A percentile compares a stretch with the other conserved stretches of the same genome.
These are phyloP conservation scores for Sphaerophoria rueppellii DNA, from an alignment of 2,888 invertebrate genomes.

Conservation along the genomic window DNA sequence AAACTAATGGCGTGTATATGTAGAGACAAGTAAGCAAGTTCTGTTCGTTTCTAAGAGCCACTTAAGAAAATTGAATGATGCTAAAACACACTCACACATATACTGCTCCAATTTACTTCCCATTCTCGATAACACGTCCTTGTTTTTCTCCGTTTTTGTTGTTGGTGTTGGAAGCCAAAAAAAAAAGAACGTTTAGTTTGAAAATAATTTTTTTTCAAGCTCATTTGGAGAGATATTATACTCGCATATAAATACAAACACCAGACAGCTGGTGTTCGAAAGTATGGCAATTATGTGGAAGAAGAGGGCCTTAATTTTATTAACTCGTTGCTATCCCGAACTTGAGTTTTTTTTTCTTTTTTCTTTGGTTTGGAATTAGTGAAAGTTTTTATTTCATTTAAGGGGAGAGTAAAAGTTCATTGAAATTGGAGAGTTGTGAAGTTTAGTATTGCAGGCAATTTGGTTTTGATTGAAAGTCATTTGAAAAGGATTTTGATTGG, in stretches of 20 bases:
- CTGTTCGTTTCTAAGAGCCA: conserved; percentile 47
- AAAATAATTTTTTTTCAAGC: conserved; percentile 44
- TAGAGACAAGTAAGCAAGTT: conserved; percentile 57
- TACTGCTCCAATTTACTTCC: neutral
- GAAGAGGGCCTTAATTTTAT: conserved; percentile 31
- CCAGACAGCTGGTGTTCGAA: conserved; percentile 2
- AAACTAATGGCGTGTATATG: conserved; percentile 63
- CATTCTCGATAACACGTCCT: neutral
- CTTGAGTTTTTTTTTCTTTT: conserved; percentile 6
- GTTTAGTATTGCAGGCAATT: conserved; percentile 5
- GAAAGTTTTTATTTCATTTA: conserved; percentile 1
- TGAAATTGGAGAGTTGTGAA: conserved; percentile 12
- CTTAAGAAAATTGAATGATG: conserved; percentile 70
- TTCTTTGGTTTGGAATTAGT: neutral
- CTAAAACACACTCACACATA: neutral
- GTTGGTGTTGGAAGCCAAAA: neutral
- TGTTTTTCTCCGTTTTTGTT: neutral
- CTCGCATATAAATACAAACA: neutral
- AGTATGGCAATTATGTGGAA: conserved; percentile 7
- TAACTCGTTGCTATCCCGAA: conserved; percentile 18
- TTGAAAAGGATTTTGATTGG: conserved; percentile 22
- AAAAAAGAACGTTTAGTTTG: conserved; percentile 52
- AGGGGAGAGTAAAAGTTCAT: neutral
- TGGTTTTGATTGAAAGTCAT: conserved; percentile 14
- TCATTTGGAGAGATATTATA: conserved; percentile 21